phyloP scores from a whole-genome alignment of 2,113 vertebrate genomes.

The Pseudolaguvia tuberculata region DNA sequence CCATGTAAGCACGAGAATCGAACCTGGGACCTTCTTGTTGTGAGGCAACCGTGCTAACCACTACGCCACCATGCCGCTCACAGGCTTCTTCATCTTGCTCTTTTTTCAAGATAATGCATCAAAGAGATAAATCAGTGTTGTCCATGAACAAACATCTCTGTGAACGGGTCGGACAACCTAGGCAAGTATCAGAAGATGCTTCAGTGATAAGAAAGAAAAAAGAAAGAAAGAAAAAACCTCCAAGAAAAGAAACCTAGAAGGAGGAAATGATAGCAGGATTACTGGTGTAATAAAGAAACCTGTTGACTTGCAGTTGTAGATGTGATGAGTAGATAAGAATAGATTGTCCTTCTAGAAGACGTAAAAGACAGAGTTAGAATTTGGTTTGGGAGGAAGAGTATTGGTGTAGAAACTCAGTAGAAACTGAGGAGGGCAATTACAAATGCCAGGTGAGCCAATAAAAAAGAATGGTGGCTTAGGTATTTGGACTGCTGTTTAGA shows the following conservation, averaged over 20 bases:
- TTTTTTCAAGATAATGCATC: slow-evolving; percentile 6
- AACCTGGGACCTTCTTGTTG: too few species aligned
- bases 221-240: neutral
- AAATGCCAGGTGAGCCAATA: too few species aligned
- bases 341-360: too few species aligned
- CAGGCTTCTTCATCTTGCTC: neutral
- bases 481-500: too few species aligned
- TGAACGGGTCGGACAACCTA: slow-evolving; percentile 50
- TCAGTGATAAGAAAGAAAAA: slow-evolving; percentile 41
- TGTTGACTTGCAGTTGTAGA: neutral
- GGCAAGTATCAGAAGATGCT: slow-evolving; percentile 37
- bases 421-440: neutral
- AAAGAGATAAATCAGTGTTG: slow-evolving; percentile 46
- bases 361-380: neutral
- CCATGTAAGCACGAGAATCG: too few species aligned
- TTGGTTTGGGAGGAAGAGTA: neutral
- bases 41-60: too few species aligned
- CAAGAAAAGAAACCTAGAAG: slow-evolving; percentile 3
- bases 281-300: neutral
- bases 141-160: slow-evolving; percentile 42
- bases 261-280: slow-evolving; percentile 48
- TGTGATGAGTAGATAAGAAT: neutral
- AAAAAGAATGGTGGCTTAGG: too few species aligned
- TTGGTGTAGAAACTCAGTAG: neutral
- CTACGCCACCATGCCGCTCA: too few species aligned